Conservation (phyloP, 2,797 vertebrate species). For the Ctenopoma kingsleyae region DNA sequence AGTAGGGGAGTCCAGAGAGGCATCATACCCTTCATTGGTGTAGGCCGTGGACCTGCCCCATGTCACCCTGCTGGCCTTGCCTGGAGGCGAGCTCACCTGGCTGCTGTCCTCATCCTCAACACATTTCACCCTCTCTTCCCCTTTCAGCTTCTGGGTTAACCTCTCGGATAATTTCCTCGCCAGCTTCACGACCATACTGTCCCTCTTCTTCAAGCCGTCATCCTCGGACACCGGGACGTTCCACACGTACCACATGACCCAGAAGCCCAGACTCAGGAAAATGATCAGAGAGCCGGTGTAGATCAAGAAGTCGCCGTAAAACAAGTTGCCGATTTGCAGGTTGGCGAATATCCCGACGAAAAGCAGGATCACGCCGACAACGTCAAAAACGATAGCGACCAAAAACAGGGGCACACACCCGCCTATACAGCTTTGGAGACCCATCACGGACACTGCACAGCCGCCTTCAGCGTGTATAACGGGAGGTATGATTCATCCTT, state of each 20-base stretch:
- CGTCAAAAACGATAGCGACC: constrained; percentile 70
- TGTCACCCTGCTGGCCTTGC: constrained; percentile 67
- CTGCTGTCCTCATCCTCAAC: neutral
- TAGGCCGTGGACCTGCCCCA: constrained; percentile 73
- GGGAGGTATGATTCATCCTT: constrained; percentile 46
- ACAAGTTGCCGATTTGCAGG: constrained; percentile 64
- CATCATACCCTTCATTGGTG: constrained; percentile 72
- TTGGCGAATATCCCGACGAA: constrained; percentile 83
- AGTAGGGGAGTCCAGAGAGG: constrained; percentile 21
- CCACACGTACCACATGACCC: constrained; percentile 86
- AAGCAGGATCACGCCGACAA: constrained; percentile 74
- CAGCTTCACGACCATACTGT: constrained; percentile 61
- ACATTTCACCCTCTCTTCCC: neutral
- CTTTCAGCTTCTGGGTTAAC: constrained; percentile 53
- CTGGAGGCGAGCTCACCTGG: neutral
- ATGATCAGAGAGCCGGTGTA: constrained; percentile 81
- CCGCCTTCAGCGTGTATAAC: neutral
- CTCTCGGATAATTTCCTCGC: constrained; percentile 76
- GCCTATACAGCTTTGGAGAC: constrained; percentile 51
- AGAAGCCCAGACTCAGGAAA: constrained; percentile 81
- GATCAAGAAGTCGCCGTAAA: constrained; percentile 87
- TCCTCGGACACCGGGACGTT: constrained; percentile 77
- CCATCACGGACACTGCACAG: constrained; percentile 17
- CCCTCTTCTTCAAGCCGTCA: neutral
- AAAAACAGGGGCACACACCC: constrained; percentile 70